Evolutionary conservation across 2,113 vertebrate genomes (phyloP).

Genomic region (Calidris pugnax): DNA sequence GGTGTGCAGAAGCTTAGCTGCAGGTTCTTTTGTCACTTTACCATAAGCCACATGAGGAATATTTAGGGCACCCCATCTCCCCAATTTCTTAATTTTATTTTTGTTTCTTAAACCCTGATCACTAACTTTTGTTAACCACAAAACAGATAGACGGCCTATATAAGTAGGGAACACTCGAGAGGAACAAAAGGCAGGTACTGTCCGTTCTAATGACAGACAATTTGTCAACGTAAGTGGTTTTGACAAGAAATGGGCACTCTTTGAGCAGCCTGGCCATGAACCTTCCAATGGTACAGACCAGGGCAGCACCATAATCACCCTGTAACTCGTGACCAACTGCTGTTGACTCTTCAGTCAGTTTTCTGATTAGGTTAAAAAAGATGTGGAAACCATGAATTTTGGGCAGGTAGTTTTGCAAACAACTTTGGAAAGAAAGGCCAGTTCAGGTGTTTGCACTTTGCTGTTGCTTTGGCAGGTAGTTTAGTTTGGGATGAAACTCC

Average conservation of each 20-base stretch:
- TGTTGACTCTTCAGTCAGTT: background rate
- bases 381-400: background rate
- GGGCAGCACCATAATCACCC: background rate
- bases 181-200: background rate
- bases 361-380: background rate
- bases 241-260: background rate
- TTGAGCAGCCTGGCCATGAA: background rate
- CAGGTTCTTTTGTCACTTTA: background rate
- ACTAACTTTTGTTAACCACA: background rate
- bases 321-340: background rate
- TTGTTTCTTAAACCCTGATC: background rate
- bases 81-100: background rate
- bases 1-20: background rate
- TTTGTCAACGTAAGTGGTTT: background rate
- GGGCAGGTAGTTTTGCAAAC: background rate
- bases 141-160: background rate
- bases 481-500: background rate
- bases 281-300: background rate
- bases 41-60: background rate
- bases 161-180: background rate
- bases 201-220: background rate
- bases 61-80: background rate
- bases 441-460: background rate
- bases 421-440: background rate
- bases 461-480: background rate